Percentiles rank a stretch among this genome's conserved stretches.
phyloP scores from a whole-genome alignment of 2,888 invertebrate species.

The Chaitophorus viminalis region DNA sequence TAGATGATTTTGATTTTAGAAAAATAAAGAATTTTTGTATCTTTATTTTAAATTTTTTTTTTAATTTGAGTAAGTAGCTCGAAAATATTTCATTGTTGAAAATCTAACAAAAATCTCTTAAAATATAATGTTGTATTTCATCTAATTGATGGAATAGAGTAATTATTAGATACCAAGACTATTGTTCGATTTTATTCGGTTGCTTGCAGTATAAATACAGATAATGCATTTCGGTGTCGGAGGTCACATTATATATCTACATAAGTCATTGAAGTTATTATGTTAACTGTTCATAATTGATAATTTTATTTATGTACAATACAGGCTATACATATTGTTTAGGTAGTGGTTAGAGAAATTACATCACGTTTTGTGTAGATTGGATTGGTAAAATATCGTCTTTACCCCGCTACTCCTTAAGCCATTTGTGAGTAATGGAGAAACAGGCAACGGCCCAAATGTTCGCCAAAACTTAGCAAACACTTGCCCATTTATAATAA shows the following conservation, averaged over 20 bases:
- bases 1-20: too few relatives aligned
- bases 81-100: too few relatives aligned
- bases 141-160: too few relatives aligned
- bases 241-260: neutral
- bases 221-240: neutral
- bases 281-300: neutral
- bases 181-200: neutral
- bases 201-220: neutral
- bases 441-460: slow-evolving; percentile 37
- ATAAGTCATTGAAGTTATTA: neutral
- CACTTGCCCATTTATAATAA: slow-evolving; percentile 45
- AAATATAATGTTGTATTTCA: too few relatives aligned
- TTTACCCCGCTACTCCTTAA: slow-evolving; percentile 37
- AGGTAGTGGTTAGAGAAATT: slow-evolving; percentile 55
- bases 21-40: too few relatives aligned
- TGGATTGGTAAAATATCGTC: slow-evolving; percentile 56
- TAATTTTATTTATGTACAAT: slow-evolving; percentile 33
- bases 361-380: slow-evolving; percentile 57
- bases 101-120: too few relatives aligned
- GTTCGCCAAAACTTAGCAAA: slow-evolving; percentile 47
- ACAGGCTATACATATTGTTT: neutral
- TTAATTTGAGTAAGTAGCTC: too few relatives aligned
- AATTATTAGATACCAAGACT: too few relatives aligned
- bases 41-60: too few relatives aligned
- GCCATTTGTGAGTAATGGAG: slow-evolving; percentile 55